Evolutionary conservation across 1,140 invertebrate species (phyloP).

Genomic region (Drosophila persimilis): DNA sequence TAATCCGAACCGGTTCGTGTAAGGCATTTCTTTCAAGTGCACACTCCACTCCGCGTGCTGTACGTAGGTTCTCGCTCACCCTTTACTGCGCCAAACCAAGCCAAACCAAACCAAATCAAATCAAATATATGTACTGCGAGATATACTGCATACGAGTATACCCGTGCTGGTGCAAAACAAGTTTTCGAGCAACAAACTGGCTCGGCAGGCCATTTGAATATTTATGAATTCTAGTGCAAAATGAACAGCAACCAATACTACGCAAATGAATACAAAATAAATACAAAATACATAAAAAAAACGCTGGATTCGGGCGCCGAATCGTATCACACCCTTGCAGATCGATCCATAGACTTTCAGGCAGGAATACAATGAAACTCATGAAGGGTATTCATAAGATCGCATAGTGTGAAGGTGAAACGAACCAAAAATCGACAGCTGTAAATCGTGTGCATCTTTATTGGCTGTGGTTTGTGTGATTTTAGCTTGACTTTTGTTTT

Average conservation of each 20-base stretch:
- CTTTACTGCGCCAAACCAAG: conserved; percentile 59
- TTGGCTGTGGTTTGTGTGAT: conserved; percentile 22
- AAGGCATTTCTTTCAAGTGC: conserved; percentile 74
- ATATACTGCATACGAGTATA: no score
- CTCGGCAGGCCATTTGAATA: conserved; percentile 59
- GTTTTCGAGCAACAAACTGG: conserved; percentile 69
- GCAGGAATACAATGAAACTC: neutral
- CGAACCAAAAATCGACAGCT: conserved; percentile 22
- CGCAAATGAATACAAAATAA: neutral
- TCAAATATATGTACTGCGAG: neutral
- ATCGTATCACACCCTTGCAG: neutral
- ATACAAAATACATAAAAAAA: neutral
- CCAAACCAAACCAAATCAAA: conserved; percentile 36
- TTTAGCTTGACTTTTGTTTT: neutral
- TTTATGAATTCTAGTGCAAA: conserved; percentile 54
- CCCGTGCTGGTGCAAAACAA: conserved; percentile 42
- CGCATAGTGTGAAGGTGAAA: neutral
- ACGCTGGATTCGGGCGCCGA: neutral
- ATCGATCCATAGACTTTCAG: no score
- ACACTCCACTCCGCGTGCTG: conserved; percentile 19
- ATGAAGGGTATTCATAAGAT: neutral
- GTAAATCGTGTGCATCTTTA: conserved; percentile 48
- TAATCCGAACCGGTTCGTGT: conserved; percentile 55
- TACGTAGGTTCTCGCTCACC: conserved; percentile 58
- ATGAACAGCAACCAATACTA: conserved; percentile 7